Conservation (phyloP, 1,140 invertebrate species). For the Drosophila persimilis region DNA sequence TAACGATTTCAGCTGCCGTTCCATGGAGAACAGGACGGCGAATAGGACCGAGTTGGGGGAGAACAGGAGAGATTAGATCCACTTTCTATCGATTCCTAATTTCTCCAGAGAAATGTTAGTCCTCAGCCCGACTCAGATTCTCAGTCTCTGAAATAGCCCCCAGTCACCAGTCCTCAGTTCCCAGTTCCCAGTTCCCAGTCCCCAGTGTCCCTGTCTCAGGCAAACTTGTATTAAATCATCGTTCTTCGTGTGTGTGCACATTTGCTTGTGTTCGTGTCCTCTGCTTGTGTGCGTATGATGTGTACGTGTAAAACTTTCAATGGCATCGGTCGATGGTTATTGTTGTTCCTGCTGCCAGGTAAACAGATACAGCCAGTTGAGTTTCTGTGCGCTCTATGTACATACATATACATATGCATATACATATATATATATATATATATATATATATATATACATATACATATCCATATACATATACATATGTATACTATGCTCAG, state of each 20-base stretch:
- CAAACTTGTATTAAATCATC: conserved; percentile 57
- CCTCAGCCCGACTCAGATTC: conserved; percentile 15
- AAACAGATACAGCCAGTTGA: conserved; percentile 52
- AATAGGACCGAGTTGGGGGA: conserved; percentile 14
- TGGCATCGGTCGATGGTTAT: conserved; percentile 44
- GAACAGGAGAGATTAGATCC: conserved; percentile 6
- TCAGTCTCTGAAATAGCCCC: conserved; percentile 15
- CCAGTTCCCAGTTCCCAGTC: conserved; percentile 4
- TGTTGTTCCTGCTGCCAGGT: conserved; percentile 25
- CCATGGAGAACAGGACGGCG: conserved; percentile 14
- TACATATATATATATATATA: no score
- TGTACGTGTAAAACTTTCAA: conserved; percentile 68
- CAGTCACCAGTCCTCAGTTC: no score
- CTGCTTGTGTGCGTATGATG: not conserved
- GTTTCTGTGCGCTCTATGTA: conserved; percentile 9
- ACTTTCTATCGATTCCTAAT: conserved; percentile 65
- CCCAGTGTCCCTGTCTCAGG: conserved; percentile 12
- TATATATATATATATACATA: no score
- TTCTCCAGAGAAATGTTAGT: conserved; percentile 35
- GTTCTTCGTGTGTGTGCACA: conserved; percentile 20
- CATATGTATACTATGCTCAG: no score
- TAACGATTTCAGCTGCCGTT: conserved; percentile 44
- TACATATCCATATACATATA: no score
- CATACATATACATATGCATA: not conserved
- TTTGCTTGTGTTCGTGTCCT: not conserved